A percentile compares a stretch with the other conserved stretches of the same genome.
Conservation (phyloP, 2,113 vertebrate species). For the Hypanus sabinus region DNA sequence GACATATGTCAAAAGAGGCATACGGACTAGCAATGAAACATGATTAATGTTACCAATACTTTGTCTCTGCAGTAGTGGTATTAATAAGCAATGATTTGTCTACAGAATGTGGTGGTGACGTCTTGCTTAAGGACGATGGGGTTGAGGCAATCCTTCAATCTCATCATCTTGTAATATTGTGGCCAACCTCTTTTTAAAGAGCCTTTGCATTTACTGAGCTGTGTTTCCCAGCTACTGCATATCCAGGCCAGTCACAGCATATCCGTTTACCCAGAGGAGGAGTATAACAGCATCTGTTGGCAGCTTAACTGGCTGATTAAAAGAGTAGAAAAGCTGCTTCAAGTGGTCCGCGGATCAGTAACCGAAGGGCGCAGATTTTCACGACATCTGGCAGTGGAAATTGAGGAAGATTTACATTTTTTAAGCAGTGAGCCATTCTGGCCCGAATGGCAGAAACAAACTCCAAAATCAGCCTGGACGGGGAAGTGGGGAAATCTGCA, state of each 20-base stretch:
- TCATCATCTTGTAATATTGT: background rate
- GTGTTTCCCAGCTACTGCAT: background rate
- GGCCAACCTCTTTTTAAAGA: too few relatives aligned
- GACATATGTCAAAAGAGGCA: background rate
- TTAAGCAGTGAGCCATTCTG: background rate
- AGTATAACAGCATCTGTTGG: background rate
- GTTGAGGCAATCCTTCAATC: background rate
- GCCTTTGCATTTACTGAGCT: background rate
- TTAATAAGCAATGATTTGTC: background rate
- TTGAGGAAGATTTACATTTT: background rate
- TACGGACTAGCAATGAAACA: background rate
- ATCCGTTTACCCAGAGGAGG: background rate
- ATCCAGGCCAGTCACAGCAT: background rate
- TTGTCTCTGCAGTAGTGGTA: background rate
- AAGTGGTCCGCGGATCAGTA: background rate
- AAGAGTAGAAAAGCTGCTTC: background rate
- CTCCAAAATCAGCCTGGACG: background rate
- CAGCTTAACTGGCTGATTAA: background rate
- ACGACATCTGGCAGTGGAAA: background rate
- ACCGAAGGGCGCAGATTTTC: background rate
- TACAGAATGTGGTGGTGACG: background rate
- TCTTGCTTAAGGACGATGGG: background rate
- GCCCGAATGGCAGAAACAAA: too few relatives aligned
- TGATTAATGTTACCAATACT: background rate
- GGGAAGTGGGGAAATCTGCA: background rate